Percentiles rank a stretch among this genome's conserved stretches.
Conservation (phyloP, 2,797 vertebrate species). For the Urocyon cinereoargenteus region DNA sequence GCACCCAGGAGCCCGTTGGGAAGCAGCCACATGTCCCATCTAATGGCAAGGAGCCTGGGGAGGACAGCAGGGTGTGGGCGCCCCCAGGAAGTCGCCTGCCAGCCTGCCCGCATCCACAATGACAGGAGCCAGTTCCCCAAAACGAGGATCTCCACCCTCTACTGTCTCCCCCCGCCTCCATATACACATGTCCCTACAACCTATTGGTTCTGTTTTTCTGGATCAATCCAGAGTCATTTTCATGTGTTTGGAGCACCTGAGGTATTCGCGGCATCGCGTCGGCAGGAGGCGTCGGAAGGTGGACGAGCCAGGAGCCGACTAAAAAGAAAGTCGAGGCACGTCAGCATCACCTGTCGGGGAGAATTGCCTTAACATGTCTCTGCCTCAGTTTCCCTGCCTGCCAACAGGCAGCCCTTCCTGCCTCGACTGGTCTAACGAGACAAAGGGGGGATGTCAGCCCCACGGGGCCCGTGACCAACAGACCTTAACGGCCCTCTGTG, state of each 20-base stretch:
- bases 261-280: not conserved
- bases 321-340: not conserved
- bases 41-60: no score
- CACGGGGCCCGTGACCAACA: rapidly evolving
- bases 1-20: no score
- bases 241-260: not conserved
- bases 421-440: not conserved
- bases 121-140: no score
- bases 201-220: not conserved
- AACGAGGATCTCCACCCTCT: no score
- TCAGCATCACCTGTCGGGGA: not conserved
- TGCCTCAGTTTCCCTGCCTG: not conserved
- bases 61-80: no score
- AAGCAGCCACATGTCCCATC: no score
- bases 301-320: not conserved
- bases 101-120: no score
- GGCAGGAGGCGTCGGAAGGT: not conserved
- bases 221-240: not conserved
- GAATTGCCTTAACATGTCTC: not conserved
- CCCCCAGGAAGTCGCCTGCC: no score
- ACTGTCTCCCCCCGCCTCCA: no score
- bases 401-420: rapidly evolving
- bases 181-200: no score
- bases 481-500: no score
- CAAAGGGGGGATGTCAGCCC: not conserved